Percentiles rank a stretch among this genome's conserved stretches.
Evolutionary conservation across 2,113 vertebrate genomes (phyloP).

Genomic region (human): GRCh38 chr12:106633001-106633500

Average conservation of each 20-base stretch:
- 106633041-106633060: neutral
- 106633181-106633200: neutral
- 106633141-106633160: neutral
- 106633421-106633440: neutral
- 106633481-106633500: neutral
- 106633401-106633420: neutral
- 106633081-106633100: neutral
- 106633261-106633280: neutral
- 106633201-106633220: neutral
- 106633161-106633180: neutral
- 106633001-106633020: neutral
- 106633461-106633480: neutral
- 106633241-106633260: neutral
- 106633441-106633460: fast-evolving
- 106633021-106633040: neutral
- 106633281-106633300: fast-evolving
- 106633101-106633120: neutral
- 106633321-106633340: neutral
- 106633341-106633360: neutral
- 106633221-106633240: neutral
- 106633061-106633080: neutral
- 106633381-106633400: neutral
- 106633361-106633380: neutral
- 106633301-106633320: neutral
- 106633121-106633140: neutral